A percentile compares a stretch with the other conserved stretches of the same genome.
Evolutionary conservation across 1,140 invertebrate genomes (phyloP).

Genomic region (Belonocnema kinseyi): DNA sequence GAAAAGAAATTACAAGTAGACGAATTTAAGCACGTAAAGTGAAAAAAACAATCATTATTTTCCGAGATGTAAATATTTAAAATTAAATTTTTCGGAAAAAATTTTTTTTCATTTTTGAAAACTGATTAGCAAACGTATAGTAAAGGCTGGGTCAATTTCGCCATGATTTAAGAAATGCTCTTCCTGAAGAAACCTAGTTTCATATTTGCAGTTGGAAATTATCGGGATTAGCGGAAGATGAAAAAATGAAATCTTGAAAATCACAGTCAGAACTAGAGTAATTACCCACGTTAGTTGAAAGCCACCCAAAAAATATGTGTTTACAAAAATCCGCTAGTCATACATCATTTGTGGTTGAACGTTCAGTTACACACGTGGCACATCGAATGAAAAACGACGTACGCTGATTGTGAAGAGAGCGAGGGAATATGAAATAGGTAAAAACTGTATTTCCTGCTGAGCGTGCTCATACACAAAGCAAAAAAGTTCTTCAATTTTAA

Average conservation of each 20-base stretch:
- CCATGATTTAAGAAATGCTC: too few species aligned
- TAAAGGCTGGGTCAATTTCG: too few species aligned
- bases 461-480: not conserved
- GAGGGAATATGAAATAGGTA: slow-evolving; percentile 18
- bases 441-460: slow-evolving; percentile 14
- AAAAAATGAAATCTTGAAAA: not conserved
- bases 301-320: not conserved
- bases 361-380: slow-evolving; percentile 44
- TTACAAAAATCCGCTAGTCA: slow-evolving; percentile 11
- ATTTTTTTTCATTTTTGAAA: too few species aligned
- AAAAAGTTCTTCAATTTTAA: slow-evolving; percentile 28
- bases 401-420: slow-evolving; percentile 22
- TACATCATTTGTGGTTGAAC: slow-evolving; percentile 46
- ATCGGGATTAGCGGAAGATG: not conserved
- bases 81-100: too few species aligned
- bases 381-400: slow-evolving; percentile 39
- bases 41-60: too few species aligned
- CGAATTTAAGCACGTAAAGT: too few species aligned
- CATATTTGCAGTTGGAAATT: not conserved
- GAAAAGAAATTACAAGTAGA: too few species aligned
- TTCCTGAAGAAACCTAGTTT: too few species aligned
- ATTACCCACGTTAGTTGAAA: not conserved
- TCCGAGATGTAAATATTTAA: too few species aligned
- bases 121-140: too few species aligned
- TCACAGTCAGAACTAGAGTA: not conserved